A percentile compares a stretch with the other conserved stretches of the same genome.
These are phyloP conservation scores for Bettongia penicillata DNA, from an alignment of 2,113 vertebrate species.

Conservation along the genomic window DNA sequence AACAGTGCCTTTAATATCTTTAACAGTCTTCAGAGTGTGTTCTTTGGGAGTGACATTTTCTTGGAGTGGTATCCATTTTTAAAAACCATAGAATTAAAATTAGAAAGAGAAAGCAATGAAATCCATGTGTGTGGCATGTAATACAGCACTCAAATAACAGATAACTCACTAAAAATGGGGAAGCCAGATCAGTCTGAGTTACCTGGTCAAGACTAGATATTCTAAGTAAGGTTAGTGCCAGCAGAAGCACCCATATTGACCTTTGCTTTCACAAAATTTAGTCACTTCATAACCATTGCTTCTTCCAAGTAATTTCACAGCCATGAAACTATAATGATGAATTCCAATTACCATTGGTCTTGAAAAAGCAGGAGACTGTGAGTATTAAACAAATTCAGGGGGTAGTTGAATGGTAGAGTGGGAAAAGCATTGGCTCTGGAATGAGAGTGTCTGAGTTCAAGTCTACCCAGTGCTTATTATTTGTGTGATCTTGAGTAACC, in stretches of 20 bases:
- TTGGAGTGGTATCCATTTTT: neutral
- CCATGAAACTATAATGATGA: neutral
- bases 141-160: neutral
- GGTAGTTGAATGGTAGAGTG: neutral
- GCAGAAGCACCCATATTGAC: neutral
- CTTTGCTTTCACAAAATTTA: neutral
- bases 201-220: neutral
- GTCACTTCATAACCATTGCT: neutral
- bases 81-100: neutral
- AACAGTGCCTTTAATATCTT: neutral
- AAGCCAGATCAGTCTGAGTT: neutral
- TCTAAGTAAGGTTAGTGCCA: neutral
- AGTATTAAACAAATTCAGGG: neutral
- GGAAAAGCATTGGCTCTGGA: neutral
- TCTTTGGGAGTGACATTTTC: neutral
- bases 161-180: neutral
- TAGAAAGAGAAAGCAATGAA: neutral
- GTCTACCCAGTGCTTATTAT: neutral
- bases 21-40: neutral
- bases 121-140: neutral
- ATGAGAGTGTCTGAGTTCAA: neutral
- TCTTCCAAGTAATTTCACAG: neutral
- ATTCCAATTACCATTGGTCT: neutral
- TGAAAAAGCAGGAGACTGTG: neutral
- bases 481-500: neutral